These are phyloP conservation scores for Hyles euphorbiae DNA, from an alignment of 1,140 invertebrate species.

Conservation along the genomic window DNA sequence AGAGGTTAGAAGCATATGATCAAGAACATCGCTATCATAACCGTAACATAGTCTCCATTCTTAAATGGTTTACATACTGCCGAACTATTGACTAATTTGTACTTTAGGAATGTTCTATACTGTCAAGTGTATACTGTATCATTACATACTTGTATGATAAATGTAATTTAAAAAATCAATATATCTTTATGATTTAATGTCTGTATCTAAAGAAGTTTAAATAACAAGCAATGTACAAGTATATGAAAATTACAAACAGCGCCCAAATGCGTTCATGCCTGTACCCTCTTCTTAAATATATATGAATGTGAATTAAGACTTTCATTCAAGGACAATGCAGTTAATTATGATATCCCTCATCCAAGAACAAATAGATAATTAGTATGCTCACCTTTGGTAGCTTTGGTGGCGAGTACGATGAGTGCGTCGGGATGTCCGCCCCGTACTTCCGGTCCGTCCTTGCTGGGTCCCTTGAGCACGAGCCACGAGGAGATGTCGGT, in stretches of 20 bases:
- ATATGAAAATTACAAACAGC: not conserved
- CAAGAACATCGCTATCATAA: too few species aligned
- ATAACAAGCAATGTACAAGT: not conserved
- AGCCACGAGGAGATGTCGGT: conserved; percentile 88
- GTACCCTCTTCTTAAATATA: conserved; percentile 6
- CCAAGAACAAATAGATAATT: not conserved
- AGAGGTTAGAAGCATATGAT: conserved; percentile 49
- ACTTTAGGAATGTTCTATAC: too few species aligned
- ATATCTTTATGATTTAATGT: not conserved
- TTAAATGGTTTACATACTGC: too few species aligned
- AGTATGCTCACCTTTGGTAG: conserved; percentile 82
- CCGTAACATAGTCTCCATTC: too few species aligned
- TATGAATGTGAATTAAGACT: conserved; percentile 1
- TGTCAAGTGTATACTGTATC: not conserved
- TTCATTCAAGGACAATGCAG: conserved; percentile 8
- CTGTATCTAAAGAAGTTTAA: not conserved
- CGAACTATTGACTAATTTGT: too few species aligned
- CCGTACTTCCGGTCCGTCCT: conserved; percentile 91
- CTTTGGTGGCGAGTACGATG: conserved; percentile 94
- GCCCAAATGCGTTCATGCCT: conserved; percentile 17
- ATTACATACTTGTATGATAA: not conserved
- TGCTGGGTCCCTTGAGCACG: conserved; percentile 83
- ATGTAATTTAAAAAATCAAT: not conserved
- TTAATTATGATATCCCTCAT: conserved; percentile 6
- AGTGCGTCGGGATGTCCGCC: conserved; percentile 94